Percentiles rank a stretch among this genome's conserved stretches.
These are phyloP conservation scores for Prolemur simus DNA, from an alignment of 2,113 vertebrate species.

Conservation along the genomic window DNA sequence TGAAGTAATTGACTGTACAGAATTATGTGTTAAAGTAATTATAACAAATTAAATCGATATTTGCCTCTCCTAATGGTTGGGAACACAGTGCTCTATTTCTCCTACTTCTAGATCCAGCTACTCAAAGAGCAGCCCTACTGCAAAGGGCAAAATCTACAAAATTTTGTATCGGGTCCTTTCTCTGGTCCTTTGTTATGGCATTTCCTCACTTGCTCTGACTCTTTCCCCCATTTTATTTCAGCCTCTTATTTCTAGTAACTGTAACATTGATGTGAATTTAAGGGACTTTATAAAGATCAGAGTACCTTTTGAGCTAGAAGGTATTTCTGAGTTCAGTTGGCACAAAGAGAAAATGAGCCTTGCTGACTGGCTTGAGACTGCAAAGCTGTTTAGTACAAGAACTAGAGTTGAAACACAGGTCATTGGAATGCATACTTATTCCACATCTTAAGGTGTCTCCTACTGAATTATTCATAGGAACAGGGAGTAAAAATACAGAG, in stretches of 20 bases:
- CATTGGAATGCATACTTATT: background rate
- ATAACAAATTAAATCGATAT: background rate
- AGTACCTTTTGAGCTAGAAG: background rate
- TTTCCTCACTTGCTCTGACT: background rate
- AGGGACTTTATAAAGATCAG: constrained; percentile 32
- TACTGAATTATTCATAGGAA: background rate
- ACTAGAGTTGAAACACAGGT: background rate
- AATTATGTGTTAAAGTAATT: constrained; percentile 40
- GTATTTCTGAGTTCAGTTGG: background rate
- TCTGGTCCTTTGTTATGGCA: background rate
- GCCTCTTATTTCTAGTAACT: background rate
- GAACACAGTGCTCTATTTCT: background rate
- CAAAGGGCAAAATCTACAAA: background rate
- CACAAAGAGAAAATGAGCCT: background rate
- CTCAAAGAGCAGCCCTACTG: background rate
- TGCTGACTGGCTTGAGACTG: background rate
- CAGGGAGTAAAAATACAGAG: background rate
- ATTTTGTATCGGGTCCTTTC: background rate
- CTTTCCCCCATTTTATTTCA: background rate
- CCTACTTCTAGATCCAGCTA: background rate
- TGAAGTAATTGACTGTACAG: constrained; percentile 28
- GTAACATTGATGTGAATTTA: background rate
- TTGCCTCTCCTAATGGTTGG: background rate
- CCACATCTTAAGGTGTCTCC: background rate
- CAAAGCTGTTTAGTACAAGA: background rate